Conservation (phyloP, 1,140 invertebrate species). For the Probaryconus sp. region DNA sequence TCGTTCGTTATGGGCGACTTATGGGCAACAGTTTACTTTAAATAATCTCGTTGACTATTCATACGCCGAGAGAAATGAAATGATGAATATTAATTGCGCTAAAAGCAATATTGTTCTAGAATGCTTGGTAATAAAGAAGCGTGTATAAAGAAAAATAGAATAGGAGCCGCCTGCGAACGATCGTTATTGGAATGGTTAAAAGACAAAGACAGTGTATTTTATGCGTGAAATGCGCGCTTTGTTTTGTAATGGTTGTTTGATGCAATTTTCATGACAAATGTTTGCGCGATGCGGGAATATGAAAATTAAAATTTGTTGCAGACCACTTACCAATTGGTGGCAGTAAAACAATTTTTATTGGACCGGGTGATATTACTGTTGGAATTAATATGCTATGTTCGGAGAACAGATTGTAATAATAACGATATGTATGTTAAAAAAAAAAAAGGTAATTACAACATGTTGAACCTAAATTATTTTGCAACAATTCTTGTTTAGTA, state of each 20-base stretch:
- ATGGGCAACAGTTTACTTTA: slow-evolving; percentile 2
- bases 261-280: slow-evolving; percentile 3
- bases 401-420: no score
- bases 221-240: background rate
- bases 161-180: background rate
- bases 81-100: slow-evolving; percentile 34
- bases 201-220: background rate
- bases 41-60: slow-evolving; percentile 30
- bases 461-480: no score
- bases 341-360: no score
- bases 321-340: no score
- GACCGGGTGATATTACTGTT: no score
- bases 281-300: no score
- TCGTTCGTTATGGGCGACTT: slow-evolving; percentile 4
- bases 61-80: background rate
- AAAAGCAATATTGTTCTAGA: slow-evolving; percentile 26
- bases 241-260: background rate
- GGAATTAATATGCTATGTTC: no score
- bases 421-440: no score
- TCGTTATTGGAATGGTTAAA: slow-evolving; percentile 2
- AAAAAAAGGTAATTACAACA: no score
- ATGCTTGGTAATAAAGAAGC: slow-evolving; percentile 11
- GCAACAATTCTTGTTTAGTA: no score
- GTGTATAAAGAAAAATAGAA: background rate
- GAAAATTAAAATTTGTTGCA: no score